These are phyloP conservation scores for Heliconius sara DNA, from an alignment of 2,888 invertebrate species.

Conservation along the genomic window DNA sequence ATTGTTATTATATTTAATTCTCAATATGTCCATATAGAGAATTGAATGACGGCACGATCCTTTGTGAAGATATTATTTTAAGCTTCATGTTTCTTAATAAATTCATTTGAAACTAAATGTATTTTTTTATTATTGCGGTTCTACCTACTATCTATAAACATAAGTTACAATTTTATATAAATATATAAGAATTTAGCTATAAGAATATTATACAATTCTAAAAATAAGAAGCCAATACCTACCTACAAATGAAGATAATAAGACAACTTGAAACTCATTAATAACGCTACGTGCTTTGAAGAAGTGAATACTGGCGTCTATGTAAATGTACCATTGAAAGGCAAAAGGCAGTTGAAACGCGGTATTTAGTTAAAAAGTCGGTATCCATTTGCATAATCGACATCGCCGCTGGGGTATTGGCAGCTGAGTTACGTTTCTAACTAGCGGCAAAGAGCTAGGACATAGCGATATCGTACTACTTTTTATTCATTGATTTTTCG, in stretches of 20 bases:
- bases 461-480: constrained; percentile 73
- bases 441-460: constrained; percentile 71
- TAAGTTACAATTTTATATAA: no score
- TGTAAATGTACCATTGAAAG: constrained; percentile 46
- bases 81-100: no score
- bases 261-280: constrained; percentile 12
- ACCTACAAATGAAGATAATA: not conserved
- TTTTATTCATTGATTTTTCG: constrained; percentile 71
- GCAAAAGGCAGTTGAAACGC: constrained; percentile 48
- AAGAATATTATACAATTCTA: not conserved
- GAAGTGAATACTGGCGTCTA: constrained; percentile 30
- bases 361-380: constrained; percentile 63
- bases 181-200: not conserved
- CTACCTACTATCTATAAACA: no score
- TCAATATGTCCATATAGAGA: no score
- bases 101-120: no score
- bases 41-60: no score
- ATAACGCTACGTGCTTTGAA: constrained; percentile 22
- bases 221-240: not conserved
- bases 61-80: no score
- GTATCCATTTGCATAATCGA: constrained; percentile 80
- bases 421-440: constrained; percentile 78
- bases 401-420: constrained; percentile 79
- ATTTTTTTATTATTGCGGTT: no score
- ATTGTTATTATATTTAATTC: no score